A percentile compares a stretch with the other conserved stretches of the same genome.
phyloP scores from a whole-genome alignment of 2,888 invertebrate species.

The Smittia sp. region DNA sequence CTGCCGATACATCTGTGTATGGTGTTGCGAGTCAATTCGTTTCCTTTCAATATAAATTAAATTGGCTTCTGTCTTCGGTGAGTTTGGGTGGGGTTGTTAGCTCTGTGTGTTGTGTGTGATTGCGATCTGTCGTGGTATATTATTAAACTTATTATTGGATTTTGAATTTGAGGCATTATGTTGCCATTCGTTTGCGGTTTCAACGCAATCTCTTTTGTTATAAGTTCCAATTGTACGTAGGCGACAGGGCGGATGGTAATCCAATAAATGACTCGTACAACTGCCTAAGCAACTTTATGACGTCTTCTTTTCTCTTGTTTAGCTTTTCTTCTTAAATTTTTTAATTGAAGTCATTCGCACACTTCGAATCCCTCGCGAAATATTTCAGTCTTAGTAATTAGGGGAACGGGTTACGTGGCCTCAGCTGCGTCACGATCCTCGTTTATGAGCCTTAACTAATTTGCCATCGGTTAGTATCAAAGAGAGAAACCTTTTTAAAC shows the following conservation, averaged over 20 bases:
- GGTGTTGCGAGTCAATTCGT: constrained; percentile 36
- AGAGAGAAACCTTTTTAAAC: neutral
- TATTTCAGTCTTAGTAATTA: neutral
- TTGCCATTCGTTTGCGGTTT: constrained; percentile 31
- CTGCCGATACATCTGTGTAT: constrained; percentile 27
- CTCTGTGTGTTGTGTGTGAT: constrained; percentile 32
- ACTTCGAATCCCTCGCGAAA: constrained; percentile 8
- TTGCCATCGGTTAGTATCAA: constrained; percentile 18
- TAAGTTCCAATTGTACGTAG: constrained; percentile 3
- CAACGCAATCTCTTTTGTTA: constrained; percentile 28
- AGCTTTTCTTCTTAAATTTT: neutral
- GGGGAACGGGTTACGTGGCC: constrained; percentile 23
- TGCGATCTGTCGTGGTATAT: constrained; percentile 40
- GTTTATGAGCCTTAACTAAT: constrained; percentile 40
- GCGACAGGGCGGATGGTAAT: constrained; percentile 14
- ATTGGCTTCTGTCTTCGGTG: constrained; percentile 30
- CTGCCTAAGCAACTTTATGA: neutral
- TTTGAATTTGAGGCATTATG: constrained; percentile 41
- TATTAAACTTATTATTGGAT: constrained; percentile 42
- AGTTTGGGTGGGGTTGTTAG: neutral
- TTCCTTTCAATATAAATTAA: constrained; percentile 39
- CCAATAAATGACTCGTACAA: constrained; percentile 28
- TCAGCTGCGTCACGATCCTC: constrained; percentile 35
- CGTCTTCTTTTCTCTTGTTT: neutral
- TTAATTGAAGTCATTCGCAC: constrained; percentile 18